phyloP scores from a whole-genome alignment of 2,888 invertebrate species.

The Reticulitermes lucifugus region DNA sequence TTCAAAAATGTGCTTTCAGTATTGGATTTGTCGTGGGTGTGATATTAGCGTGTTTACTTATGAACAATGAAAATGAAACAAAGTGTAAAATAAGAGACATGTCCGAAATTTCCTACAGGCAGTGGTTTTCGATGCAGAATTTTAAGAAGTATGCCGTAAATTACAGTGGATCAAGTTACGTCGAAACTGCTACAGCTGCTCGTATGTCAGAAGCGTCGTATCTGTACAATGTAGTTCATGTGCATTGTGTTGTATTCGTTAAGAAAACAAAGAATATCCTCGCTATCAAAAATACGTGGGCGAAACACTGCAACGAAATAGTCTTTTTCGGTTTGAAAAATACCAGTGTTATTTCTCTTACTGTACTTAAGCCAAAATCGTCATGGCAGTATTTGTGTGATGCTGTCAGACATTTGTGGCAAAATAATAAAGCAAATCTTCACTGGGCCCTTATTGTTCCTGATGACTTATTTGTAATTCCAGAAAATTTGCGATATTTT shows the following conservation, averaged over 20 bases:
- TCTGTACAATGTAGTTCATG: slow-evolving; percentile 60
- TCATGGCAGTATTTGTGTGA: slow-evolving; percentile 66
- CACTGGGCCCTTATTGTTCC: slow-evolving; percentile 69
- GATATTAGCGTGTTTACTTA: slow-evolving; percentile 54
- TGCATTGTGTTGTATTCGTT: slow-evolving; percentile 66
- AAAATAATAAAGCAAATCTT: slow-evolving; percentile 57
- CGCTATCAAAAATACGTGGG: slow-evolving; percentile 64
- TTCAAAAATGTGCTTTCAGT: slow-evolving; percentile 55
- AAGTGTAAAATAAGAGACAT: slow-evolving; percentile 45
- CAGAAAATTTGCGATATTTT: slow-evolving; percentile 68
- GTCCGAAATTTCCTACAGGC: slow-evolving; percentile 53
- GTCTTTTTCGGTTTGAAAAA: slow-evolving; percentile 47
- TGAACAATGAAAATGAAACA: slow-evolving; percentile 49
- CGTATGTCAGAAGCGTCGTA: slow-evolving; percentile 57
- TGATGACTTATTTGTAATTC: slow-evolving; percentile 68
- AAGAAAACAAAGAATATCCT: slow-evolving; percentile 62
- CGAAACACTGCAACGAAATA: slow-evolving; percentile 55
- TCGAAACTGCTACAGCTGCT: slow-evolving; percentile 46
- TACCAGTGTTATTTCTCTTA: slow-evolving; percentile 44
- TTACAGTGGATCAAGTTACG: slow-evolving; percentile 58
- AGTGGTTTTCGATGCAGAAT: slow-evolving; percentile 57
- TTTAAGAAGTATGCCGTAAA: slow-evolving; percentile 48
- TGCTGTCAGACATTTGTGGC: slow-evolving; percentile 61
- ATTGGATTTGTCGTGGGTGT: slow-evolving; percentile 58
- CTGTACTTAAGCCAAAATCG: slow-evolving; percentile 49